Evolutionary conservation across 92 coral and sea anemone genomes (phyloP), one percentile per base, ranked within the genome.

Genomic region (Umimayanthus kanabou): DNA sequence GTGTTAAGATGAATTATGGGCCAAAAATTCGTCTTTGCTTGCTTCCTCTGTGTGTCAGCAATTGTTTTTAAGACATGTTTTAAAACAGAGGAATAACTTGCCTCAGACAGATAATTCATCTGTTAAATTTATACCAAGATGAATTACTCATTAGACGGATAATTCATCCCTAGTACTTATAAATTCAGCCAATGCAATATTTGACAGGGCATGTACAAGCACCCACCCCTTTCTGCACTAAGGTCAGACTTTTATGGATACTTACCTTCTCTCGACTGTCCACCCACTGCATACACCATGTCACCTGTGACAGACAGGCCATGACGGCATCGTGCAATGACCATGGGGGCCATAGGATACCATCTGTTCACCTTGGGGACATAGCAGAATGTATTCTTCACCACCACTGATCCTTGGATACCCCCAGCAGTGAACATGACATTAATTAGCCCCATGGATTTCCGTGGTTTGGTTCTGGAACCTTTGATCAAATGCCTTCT

Each of bases 211-310:
- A 33, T 33, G 37, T 33, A 2, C 37, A 33, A 33, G 37, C 37
- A 33, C 2, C 1, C 37, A 33, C 37, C 37, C 37, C 37, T 33
- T 33, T 33, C 37, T 0, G 49, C 49, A 43, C 49, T 33, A 33
- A 43, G 49, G 6, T 5, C 49, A 70, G 13, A 72, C 77, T 73
- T 3, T 14, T 14, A 14, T 10, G 10, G 74, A 20, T n/a, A 67
- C 90, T 80, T 58, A 97, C 99, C 99, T 88, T 97, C 99, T 65
- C 98, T 87, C 10, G 98, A 97, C 94, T 97, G 99, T 10, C 99
- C 99, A 79, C 99, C 99, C 39, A 97, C 99, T 30, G 99, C 97
- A 90, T 97, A 97, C 58, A 97, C 99, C 98, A 97, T 95, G 78
- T 97, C 99, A 13, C 99, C 98, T 72, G 98, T 93, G 39, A 97